Percentiles rank a stretch among this genome's conserved stretches.
phyloP scores from a whole-genome alignment of 2,113 vertebrate genomes.

The Notarius quadriscutis region DNA sequence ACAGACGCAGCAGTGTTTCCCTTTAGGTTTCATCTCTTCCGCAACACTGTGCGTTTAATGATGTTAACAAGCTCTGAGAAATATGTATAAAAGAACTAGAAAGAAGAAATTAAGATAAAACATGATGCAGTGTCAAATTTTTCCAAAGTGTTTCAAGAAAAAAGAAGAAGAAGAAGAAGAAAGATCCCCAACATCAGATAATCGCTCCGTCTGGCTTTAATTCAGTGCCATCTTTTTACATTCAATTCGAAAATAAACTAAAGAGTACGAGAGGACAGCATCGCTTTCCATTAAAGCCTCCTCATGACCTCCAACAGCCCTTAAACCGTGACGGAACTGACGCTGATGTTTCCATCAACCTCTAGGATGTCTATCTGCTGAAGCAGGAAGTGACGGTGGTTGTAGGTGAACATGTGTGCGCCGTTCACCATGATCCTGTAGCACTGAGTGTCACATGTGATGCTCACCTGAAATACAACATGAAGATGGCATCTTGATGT shows the following conservation, averaged over 20 bases:
- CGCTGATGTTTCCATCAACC: conserved; percentile 37
- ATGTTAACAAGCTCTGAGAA: not conserved
- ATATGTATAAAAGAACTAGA: not conserved
- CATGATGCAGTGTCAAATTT: not conserved
- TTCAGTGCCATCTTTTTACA: not conserved
- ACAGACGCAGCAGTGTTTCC: not conserved
- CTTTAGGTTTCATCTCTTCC: too few species aligned
- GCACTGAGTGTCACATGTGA: conserved; percentile 36
- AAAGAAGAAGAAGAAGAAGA: too few species aligned
- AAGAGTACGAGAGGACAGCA: not conserved
- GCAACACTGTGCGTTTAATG: not conserved
- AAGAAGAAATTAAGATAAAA: not conserved
- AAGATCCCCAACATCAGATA: too few species aligned
- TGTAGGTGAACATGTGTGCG: conserved; percentile 36
- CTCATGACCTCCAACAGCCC: not conserved
- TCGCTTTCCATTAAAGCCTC: not conserved
- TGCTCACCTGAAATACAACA: conserved; percentile 30
- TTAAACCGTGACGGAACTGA: conserved; percentile 40
- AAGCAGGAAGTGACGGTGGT: conserved; percentile 37
- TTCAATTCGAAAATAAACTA: not conserved
- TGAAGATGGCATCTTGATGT: not conserved
- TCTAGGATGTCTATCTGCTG: conserved; percentile 49
- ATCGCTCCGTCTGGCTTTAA: not conserved
- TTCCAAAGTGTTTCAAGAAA: not conserved
- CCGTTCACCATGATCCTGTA: conserved; percentile 46